Evolutionary conservation across 1,140 invertebrate genomes (phyloP), one percentile per base, ranked within the genome.

Genomic region (Drosophila watanabei): DNA sequence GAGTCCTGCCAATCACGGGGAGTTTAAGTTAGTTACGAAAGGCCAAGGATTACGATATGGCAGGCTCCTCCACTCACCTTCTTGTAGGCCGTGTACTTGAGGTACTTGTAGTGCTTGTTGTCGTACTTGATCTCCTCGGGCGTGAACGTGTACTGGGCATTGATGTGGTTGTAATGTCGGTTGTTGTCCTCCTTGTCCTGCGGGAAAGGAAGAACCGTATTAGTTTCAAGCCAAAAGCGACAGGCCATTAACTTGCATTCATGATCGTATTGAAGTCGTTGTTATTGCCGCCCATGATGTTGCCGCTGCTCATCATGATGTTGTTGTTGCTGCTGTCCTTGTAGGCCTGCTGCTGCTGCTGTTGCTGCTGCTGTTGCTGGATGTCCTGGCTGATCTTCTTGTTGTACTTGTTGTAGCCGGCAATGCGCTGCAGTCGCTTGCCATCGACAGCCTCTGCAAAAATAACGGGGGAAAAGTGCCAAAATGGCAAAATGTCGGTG

Each of bases 101-200:
- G 95, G 88, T 97, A 96, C 82, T 96, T 96, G 93, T 96, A 97
- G 93, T 96, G 96, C 93, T 97, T 96, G 94, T 96, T 96, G 80
- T 96, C 96, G 83, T 96, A 97, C 92, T 96, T 97, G 92, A 97
- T 96, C 91, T 97, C 96, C 81, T 96, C 95, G 8, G 96, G 96
- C 8, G 96, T 96, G 84, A 96, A 95, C 35, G 95, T 96, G 87
- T 96, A 94, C 83, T 94, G 92, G 80, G 93, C 86, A 82, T 93
- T 93, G 75, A 93, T 93, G 68, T 93, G 92, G 81, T 93, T 93
- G 45, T 85, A 91, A 66, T 93, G 92, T 14, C 87, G 80, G 81
- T 93, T 93, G 80, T 93, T 93, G 61, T 93, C 92, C 59, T 93
- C 92, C 62, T 93, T 92, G 66, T 93, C 91, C 92, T 93, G 80